Evolutionary conservation across 2,113 vertebrate genomes (phyloP).

Genomic region (Lichenostomus cassidix): DNA sequence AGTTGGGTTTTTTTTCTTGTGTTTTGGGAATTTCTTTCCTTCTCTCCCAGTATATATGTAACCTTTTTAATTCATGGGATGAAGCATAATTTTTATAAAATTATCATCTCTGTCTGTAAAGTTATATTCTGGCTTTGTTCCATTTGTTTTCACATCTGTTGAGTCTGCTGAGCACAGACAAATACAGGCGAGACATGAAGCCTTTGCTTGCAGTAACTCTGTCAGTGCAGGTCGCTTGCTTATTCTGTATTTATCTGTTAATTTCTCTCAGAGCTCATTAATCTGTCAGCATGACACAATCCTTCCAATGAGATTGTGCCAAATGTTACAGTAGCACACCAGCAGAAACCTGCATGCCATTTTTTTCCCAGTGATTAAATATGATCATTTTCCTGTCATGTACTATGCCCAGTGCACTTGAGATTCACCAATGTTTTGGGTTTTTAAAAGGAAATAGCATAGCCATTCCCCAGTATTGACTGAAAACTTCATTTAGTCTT

Average conservation of each 20-base stretch:
- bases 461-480: not conserved
- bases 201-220: slow-evolving; percentile 27
- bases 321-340: slow-evolving; percentile 14
- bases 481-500: slow-evolving; percentile 23
- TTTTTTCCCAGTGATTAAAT: slow-evolving; percentile 29
- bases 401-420: not conserved
- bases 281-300: slow-evolving; percentile 13
- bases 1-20: not conserved
- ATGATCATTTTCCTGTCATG: slow-evolving; percentile 36
- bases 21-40: not conserved
- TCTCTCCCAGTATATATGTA: not conserved
- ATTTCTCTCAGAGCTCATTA: slow-evolving; percentile 34
- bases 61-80: not conserved
- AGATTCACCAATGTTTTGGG: not conserved
- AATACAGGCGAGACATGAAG: not conserved
- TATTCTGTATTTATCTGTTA: not conserved
- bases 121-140: not conserved
- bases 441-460: not conserved
- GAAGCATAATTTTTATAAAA: not conserved
- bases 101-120: not conserved
- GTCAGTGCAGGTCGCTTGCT: slow-evolving; percentile 27
- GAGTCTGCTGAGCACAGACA: slow-evolving; percentile 16
- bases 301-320: slow-evolving; percentile 39
- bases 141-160: slow-evolving; percentile 31
- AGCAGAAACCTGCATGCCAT: slow-evolving; percentile 10